Evolutionary conservation across 2,888 invertebrate genomes (phyloP).

Genomic region (Acleris laterana): DNA sequence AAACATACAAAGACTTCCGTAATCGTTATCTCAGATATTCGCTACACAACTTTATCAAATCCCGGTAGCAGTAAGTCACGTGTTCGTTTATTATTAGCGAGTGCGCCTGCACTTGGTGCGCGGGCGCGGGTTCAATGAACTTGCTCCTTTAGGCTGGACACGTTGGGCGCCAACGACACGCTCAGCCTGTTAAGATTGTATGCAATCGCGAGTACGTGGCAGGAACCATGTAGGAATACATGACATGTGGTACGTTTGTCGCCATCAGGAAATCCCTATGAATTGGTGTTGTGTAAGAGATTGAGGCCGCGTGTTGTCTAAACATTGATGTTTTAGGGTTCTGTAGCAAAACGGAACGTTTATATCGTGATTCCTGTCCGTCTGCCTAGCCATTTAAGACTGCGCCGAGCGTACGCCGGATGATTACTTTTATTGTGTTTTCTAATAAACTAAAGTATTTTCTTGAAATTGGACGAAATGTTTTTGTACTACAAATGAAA

Average conservation of each 20-base stretch:
- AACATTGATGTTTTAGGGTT: not conserved
- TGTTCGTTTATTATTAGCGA: constrained; percentile 28
- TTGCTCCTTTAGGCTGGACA: not conserved
- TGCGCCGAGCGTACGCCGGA: too few relatives aligned
- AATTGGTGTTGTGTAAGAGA: not conserved
- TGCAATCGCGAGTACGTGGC: not conserved
- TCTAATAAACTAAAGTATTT: too few relatives aligned
- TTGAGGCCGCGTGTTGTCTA: not conserved
- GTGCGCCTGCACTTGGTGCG: constrained; percentile 29
- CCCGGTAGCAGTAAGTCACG: not conserved
- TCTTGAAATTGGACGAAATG: too few relatives aligned
- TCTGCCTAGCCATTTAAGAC: too few relatives aligned
- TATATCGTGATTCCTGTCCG: too few relatives aligned
- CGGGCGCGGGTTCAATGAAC: constrained; percentile 26
- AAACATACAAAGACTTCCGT: too few relatives aligned
- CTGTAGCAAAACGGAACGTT: too few relatives aligned
- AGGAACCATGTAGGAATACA: not conserved
- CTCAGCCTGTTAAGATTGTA: too few relatives aligned
- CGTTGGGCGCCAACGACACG: too few relatives aligned
- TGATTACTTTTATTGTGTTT: too few relatives aligned
- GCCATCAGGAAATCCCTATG: not conserved
- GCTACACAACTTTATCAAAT: not conserved
- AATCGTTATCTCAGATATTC: constrained; percentile 1
- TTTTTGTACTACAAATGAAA: too few relatives aligned
- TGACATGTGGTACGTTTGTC: not conserved